phyloP scores from a whole-genome alignment of 2,888 invertebrate species.

The Caenorhabditis sinica region DNA sequence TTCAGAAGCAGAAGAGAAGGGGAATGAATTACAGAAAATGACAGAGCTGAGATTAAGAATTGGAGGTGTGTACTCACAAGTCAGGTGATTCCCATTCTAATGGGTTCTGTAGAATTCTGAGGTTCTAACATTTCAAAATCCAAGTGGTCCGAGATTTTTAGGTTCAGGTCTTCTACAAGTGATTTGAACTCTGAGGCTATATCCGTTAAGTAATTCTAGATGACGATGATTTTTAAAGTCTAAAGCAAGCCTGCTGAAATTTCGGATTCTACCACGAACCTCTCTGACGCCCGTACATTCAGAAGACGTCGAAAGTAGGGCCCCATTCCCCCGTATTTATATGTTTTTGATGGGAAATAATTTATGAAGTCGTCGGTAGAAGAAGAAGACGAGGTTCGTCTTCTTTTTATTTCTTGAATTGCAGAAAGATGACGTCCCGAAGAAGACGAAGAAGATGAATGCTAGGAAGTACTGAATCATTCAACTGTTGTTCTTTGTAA shows the following conservation, averaged over 20 bases:
- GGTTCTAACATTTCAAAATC: too few relatives aligned
- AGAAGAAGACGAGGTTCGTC: slow-evolving; percentile 25
- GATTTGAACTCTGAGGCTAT: too few relatives aligned
- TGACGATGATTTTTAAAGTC: too few relatives aligned
- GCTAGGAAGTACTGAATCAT: slow-evolving; percentile 20
- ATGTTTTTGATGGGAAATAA: slow-evolving; percentile 34
- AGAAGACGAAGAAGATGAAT: not conserved
- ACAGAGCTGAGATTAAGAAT: not conserved
- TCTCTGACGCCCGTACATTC: not conserved
- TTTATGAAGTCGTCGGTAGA: slow-evolving; percentile 31
- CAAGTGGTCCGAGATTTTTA: too few relatives aligned
- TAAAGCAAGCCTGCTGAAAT: not conserved
- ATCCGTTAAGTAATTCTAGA: too few relatives aligned
- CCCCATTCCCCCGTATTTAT: not conserved
- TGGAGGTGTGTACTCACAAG: too few relatives aligned
- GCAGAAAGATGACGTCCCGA: slow-evolving; percentile 10
- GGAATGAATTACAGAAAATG: not conserved
- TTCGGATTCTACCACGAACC: not conserved
- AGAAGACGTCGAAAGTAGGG: slow-evolving; percentile 6
- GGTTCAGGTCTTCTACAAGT: too few relatives aligned
- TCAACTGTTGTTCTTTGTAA: not conserved
- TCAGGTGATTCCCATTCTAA: too few relatives aligned
- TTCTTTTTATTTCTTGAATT: slow-evolving; percentile 6
- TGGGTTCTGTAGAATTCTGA: too few relatives aligned
- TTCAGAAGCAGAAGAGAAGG: not conserved